These are phyloP conservation scores for Ormyrus rosae DNA, from an alignment of 2,888 invertebrate genomes.

Conservation along the genomic window DNA sequence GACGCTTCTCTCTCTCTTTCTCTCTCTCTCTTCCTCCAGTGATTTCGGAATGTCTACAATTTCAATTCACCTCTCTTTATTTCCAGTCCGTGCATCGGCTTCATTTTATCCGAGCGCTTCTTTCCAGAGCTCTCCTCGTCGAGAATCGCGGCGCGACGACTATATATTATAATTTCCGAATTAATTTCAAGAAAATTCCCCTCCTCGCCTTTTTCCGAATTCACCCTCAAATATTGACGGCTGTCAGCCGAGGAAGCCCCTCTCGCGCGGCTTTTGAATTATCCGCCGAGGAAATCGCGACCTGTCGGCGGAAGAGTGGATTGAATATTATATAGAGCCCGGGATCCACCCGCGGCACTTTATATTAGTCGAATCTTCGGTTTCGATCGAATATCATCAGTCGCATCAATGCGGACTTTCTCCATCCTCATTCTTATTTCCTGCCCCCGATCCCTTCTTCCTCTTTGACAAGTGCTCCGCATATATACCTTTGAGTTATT, in stretches of 20 bases:
- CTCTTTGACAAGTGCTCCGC: background rate
- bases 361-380: slow-evolving; percentile 41
- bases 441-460: background rate
- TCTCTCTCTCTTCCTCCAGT: background rate
- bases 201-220: background rate
- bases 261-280: slow-evolving; percentile 18
- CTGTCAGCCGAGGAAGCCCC: slow-evolving; percentile 14
- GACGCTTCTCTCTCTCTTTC: background rate
- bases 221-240: slow-evolving; percentile 36
- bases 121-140: too few species aligned
- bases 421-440: background rate
- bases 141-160: too few species aligned
- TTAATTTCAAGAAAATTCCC: too few species aligned
- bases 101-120: slow-evolving; percentile 8
- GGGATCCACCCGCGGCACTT: background rate
- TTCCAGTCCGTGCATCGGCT: slow-evolving; percentile 4
- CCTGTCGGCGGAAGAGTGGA: slow-evolving; percentile 16
- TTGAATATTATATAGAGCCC: background rate
- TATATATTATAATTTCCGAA: too few species aligned
- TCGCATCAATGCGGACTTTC: slow-evolving; percentile 1
- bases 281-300: slow-evolving; percentile 19
- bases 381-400: slow-evolving; percentile 24
- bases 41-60: background rate
- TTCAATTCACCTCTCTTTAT: background rate
- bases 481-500: background rate